Evolutionary conservation across 2,888 invertebrate genomes (phyloP), one percentile per base, ranked within the genome.

Genomic region (Drosophila acutilabella): DNA sequence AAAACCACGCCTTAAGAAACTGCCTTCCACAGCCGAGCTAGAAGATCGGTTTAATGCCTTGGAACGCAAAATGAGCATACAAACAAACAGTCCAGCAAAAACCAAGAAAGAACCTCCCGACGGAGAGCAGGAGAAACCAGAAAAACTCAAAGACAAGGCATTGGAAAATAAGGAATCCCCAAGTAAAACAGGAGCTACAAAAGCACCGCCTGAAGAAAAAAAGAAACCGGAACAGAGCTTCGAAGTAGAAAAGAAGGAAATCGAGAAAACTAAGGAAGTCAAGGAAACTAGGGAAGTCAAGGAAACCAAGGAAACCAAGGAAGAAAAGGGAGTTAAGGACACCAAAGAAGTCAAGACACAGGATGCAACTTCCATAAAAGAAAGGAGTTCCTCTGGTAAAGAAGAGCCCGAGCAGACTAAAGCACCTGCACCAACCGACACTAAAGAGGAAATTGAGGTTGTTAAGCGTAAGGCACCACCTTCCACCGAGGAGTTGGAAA

Each of bases 401-500:
- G n/a, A 44, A 14, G 33, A 58, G 6, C 7, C 26, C 6, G 6
- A 0, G 1, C 14, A 14, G 16, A 56, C 3, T 7, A 41, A 47
- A 41, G 1, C 10, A 7, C 0, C 44, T 8, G 6, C 3, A 7
- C 38, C 38, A 30, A 2, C 11, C 8, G 18, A 30, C 36, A 16
- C 2, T 4, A 18, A 16, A 2, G 53, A 40, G 7, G 51, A 48
- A 5, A 23, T 16, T 13, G 60, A 69, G 14, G 5, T 40, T 0
- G 38, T 23, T 2, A 71, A 83, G 5, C 66, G 71, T 0, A 83
- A 74, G 20, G 50, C 78, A 1, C 91, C 90, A 3, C 90, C 90
- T 0, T 87, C 87, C 4, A 91, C 91, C 1, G 89, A 88, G 41
- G 91, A 91, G 56, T 65, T 91, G 2, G 91, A 91, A 40, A 89